Conservation (phyloP, 2,888 invertebrate genomes). For the Drosophila neonasuta region DNA sequence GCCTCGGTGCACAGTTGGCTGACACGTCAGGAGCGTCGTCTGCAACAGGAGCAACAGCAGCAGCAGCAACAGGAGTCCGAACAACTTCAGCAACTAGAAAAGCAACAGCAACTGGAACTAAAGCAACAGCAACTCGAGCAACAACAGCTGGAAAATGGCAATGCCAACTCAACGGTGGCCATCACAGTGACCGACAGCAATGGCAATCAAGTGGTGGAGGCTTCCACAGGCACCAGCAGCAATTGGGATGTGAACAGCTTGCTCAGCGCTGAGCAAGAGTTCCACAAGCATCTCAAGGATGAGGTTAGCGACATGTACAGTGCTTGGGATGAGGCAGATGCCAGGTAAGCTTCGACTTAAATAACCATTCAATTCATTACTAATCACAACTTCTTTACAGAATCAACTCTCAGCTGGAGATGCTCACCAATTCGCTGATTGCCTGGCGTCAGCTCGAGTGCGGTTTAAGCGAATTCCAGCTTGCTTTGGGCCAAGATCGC, state of each 20-base stretch:
- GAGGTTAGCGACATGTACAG: conserved; percentile 88
- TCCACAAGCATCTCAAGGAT: conserved; percentile 84
- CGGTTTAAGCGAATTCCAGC: conserved; percentile 89
- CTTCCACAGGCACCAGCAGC: conserved; percentile 52
- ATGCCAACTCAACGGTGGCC: background rate
- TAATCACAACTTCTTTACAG: conserved; percentile 81
- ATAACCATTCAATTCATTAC: background rate
- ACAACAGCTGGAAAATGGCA: background rate
- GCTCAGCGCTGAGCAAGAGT: conserved; percentile 81
- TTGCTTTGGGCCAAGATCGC: conserved; percentile 88
- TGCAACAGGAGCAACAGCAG: conserved; percentile 76
- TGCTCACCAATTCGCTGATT: conserved; percentile 87
- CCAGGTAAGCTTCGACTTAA: conserved; percentile 83
- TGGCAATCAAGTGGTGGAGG: conserved; percentile 69
- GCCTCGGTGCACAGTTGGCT: conserved; percentile 83
- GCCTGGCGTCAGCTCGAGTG: conserved; percentile 90
- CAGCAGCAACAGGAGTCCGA: conserved; percentile 71
- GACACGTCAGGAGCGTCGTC: conserved; percentile 81
- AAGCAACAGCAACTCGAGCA: conserved; percentile 27
- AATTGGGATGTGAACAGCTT: conserved; percentile 73
- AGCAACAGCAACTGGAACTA: conserved; percentile 30
- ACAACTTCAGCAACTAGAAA: conserved; percentile 29
- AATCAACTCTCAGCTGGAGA: conserved; percentile 87
- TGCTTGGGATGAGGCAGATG: conserved; percentile 87
- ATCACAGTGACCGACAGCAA: conserved; percentile 47